These are phyloP conservation scores for Galemys pyrenaicus DNA, from an alignment of 2,113 vertebrate species.

Conservation along the genomic window DNA sequence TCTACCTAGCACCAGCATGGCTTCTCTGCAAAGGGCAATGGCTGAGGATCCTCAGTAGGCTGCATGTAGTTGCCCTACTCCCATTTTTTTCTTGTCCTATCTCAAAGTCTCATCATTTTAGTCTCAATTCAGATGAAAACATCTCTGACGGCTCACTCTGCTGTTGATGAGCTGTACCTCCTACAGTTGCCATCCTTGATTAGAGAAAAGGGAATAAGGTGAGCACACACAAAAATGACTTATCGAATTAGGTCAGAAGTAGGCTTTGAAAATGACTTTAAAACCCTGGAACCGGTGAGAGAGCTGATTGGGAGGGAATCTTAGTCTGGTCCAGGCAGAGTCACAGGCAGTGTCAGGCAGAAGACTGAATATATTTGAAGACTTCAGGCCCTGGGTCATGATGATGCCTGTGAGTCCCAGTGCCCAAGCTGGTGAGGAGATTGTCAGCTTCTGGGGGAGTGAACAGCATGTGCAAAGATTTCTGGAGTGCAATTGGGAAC, in stretches of 20 bases:
- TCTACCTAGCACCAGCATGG: fast-evolving
- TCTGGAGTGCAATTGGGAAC: not conserved
- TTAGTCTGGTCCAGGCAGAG: not conserved
- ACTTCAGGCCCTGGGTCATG: not conserved
- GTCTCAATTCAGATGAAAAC: not conserved
- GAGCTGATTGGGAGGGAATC: not conserved
- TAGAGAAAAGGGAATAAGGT: not conserved
- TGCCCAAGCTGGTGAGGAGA: not conserved
- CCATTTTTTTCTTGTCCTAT: not conserved
- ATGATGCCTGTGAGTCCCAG: not conserved
- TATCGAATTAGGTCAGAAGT: not conserved
- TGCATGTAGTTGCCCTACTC: too few relatives aligned
- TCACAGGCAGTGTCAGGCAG: not conserved
- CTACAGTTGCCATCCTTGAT: not conserved
- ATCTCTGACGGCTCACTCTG: too few relatives aligned
- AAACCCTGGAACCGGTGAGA: not conserved
- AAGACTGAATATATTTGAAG: not conserved
- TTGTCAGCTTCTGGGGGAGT: not conserved
- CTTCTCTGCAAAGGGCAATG: not conserved
- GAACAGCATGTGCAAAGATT: not conserved
- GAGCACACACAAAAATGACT: not conserved
- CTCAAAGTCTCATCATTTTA: not conserved
- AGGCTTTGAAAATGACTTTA: not conserved
- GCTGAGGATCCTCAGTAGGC: not conserved
- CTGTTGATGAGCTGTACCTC: not conserved